Conservation (phyloP, 64 coral and sea anemone species). For the Montipora cactus region DNA sequence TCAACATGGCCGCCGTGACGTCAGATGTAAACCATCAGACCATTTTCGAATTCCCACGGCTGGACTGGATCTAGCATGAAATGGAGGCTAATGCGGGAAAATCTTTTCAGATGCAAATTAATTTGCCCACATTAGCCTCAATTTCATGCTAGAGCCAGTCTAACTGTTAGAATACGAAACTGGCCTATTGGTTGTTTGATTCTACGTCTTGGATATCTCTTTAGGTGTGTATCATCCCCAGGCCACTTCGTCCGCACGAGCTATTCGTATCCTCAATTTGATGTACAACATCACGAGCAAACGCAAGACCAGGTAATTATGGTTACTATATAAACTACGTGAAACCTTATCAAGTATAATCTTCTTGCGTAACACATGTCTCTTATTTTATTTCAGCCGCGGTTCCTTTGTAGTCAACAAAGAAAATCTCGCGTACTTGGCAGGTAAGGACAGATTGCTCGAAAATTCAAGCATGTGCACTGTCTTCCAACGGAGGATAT, state of each 20-base stretch:
- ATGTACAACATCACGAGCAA: slow-evolving; percentile 97
- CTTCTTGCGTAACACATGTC: background rate
- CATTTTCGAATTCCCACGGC: too few species aligned
- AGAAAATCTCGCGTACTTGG: slow-evolving; percentile 94
- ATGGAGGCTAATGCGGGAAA: too few species aligned
- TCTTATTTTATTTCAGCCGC: slow-evolving; percentile 68
- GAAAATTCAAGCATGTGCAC: too few species aligned
- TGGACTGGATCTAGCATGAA: too few species aligned
- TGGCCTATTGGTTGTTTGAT: background rate
- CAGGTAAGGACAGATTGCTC: slow-evolving; percentile 61
- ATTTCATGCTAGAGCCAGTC: too few species aligned
- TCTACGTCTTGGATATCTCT: background rate
- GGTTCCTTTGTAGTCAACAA: slow-evolving; percentile 94
- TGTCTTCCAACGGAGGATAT: too few species aligned
- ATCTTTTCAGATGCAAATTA: too few species aligned
- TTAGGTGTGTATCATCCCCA: slow-evolving; percentile 90
- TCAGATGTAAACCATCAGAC: too few species aligned
- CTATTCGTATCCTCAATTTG: slow-evolving; percentile 96
- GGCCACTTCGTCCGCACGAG: slow-evolving; percentile 90
- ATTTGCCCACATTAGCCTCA: too few species aligned
- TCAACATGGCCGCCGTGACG: too few species aligned
- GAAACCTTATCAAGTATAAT: too few species aligned
- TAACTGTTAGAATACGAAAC: too few species aligned
- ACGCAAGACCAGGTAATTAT: slow-evolving; percentile 77
- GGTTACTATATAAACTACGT: background rate